Conservation (phyloP, 2,113 vertebrate species). For the Phylloscopus trochiloides region DNA sequence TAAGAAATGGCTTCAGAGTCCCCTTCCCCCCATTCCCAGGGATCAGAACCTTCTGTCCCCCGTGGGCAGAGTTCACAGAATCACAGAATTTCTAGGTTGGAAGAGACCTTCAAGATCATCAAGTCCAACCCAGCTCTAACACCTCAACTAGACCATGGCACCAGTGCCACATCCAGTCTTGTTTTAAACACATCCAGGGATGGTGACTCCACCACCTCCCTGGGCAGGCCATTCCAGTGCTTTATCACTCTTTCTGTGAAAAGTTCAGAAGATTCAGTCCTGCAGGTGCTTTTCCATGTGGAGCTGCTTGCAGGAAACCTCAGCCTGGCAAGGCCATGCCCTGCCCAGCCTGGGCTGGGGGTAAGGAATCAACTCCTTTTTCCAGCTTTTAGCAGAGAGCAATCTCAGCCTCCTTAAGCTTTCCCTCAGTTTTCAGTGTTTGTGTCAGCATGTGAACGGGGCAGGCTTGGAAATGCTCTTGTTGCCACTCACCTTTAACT, state of each 20-base stretch:
- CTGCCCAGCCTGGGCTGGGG: not conserved
- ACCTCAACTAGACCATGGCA: no score
- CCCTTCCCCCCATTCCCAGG: not conserved
- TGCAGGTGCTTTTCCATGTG: not conserved
- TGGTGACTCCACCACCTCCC: no score
- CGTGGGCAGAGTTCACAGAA: fast-evolving
- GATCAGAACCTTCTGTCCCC: not conserved
- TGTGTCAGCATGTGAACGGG: not conserved
- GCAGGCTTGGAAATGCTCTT: not conserved
- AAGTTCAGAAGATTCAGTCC: not conserved
- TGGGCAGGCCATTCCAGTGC: no score
- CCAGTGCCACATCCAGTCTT: no score
- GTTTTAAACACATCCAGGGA: no score
- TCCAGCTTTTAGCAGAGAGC: not conserved
- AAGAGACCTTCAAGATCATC: no score
- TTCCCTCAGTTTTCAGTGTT: not conserved
- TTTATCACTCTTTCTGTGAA: no score
- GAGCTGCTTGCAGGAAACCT: not conserved
- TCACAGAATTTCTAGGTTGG: no score
- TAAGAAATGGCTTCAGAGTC: not conserved
- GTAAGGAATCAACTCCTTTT: not conserved
- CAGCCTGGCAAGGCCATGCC: not conserved
- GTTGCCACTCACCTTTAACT: not conserved
- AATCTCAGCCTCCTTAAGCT: not conserved
- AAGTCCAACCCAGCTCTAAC: no score